Evolutionary conservation across 2,113 vertebrate genomes (phyloP).

Genomic region (Dendrocopos noguchii): DNA sequence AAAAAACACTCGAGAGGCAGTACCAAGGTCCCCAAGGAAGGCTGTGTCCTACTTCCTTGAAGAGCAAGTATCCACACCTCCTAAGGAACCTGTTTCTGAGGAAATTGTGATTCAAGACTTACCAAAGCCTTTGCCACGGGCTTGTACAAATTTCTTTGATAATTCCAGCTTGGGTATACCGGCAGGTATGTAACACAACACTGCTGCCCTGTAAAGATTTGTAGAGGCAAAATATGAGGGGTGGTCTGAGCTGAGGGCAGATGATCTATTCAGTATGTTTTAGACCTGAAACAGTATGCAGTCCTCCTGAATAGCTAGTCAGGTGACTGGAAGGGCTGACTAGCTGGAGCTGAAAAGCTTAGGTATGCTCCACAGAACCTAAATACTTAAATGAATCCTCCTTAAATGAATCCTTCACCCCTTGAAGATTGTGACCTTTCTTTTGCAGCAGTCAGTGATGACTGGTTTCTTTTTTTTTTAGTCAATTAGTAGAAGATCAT

Average conservation of each 20-base stretch:
- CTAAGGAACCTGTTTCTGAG: not conserved
- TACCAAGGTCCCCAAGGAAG: slow-evolving; percentile 52
- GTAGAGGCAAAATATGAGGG: not conserved
- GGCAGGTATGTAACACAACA: not conserved
- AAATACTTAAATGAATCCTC: not conserved
- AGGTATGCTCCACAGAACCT: not conserved
- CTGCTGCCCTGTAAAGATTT: not conserved
- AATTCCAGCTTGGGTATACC: slow-evolving; percentile 43
- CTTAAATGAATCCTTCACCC: not conserved
- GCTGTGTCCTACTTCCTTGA: not conserved
- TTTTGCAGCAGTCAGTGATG: not conserved
- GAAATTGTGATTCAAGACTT: not conserved
- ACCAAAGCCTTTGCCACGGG: not conserved
- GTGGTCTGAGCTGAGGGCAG: not conserved
- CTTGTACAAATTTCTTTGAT: slow-evolving; percentile 58
- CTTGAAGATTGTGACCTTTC: not conserved
- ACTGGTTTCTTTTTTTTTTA: not conserved
- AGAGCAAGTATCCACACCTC: not conserved
- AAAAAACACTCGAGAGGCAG: not conserved
- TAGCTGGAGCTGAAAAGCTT: not conserved
- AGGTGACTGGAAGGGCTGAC: not conserved
- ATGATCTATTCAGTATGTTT: not conserved
- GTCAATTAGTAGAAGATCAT: not conserved
- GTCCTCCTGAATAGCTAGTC: not conserved
- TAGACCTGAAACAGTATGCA: not conserved